These are phyloP conservation scores for Tarsius wallacei DNA, from an alignment of 2,797 vertebrate genomes.

Conservation along the genomic window DNA sequence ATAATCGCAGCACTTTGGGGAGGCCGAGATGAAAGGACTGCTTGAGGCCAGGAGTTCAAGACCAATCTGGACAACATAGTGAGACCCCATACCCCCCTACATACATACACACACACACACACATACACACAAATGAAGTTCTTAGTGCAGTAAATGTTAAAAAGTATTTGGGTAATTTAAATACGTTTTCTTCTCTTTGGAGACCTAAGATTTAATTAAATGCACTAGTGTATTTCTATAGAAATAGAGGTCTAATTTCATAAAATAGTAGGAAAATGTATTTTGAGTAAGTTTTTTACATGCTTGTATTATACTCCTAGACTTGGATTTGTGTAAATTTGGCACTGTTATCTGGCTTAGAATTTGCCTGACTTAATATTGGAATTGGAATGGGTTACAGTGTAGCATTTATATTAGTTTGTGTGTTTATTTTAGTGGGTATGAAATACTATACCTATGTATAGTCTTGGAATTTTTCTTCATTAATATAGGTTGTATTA, in stretches of 20 bases:
- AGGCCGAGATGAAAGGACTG: too few species aligned
- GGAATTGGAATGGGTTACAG: constrained; percentile 22
- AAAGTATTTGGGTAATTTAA: constrained; percentile 32
- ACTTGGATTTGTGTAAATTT: constrained; percentile 49
- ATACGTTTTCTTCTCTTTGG: background rate
- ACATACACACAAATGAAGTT: background rate
- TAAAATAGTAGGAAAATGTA: constrained; percentile 42
- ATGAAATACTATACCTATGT: constrained; percentile 31
- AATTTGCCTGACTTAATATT: constrained; percentile 55
- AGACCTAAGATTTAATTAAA: constrained; percentile 12
- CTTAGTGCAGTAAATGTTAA: constrained; percentile 23
- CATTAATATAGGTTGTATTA: background rate
- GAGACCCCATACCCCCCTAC: too few species aligned
- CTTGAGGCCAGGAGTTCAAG: too few species aligned
- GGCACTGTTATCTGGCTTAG: constrained; percentile 1
- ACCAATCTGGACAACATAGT: too few species aligned
- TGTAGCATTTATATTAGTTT: constrained; percentile 10
- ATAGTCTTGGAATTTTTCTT: background rate
- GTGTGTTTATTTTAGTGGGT: constrained; percentile 13
- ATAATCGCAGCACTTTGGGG: too few species aligned
- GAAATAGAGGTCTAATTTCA: constrained; percentile 39
- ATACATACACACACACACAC: too few species aligned
- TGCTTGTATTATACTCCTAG: background rate
- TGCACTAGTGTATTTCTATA: constrained; percentile 1
- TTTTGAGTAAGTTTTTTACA: constrained; percentile 64